phyloP scores from a whole-genome alignment of 2,113 vertebrate genomes.

The Ahaetulla prasina region DNA sequence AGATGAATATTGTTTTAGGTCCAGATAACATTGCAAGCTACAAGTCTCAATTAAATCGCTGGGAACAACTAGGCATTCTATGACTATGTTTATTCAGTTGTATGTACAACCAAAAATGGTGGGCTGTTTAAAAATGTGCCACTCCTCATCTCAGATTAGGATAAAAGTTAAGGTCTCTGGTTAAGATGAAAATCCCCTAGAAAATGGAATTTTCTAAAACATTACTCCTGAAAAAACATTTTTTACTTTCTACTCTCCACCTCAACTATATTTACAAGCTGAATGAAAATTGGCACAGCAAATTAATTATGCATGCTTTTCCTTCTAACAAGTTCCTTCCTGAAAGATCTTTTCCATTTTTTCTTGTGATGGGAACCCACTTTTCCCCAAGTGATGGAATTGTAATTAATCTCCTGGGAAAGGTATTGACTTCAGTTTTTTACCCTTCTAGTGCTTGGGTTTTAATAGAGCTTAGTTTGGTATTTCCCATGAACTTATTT shows the following conservation, averaged over 20 bases:
- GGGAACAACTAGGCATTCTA: background rate
- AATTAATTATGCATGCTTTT: background rate
- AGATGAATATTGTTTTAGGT: background rate
- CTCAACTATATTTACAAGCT: background rate
- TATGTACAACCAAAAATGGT: background rate
- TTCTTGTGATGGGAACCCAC: background rate
- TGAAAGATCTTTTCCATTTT: background rate
- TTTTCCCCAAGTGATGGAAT: background rate
- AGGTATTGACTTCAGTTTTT: background rate
- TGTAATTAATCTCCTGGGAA: background rate
- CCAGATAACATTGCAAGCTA: background rate
- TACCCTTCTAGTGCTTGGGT: background rate
- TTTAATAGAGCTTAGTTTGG: background rate
- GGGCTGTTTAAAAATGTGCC: background rate
- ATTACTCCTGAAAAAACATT: background rate
- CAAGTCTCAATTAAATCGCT: background rate
- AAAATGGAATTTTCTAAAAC: background rate
- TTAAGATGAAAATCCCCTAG: no score
- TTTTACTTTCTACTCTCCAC: background rate
- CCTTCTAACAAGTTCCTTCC: background rate
- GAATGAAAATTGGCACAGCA: background rate
- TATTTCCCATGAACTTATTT: background rate
- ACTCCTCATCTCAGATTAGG: background rate
- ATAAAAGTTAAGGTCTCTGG: background rate
- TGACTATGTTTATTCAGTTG: background rate